A percentile compares a stretch with the other conserved stretches of the same genome.
Conservation (phyloP, 2,888 invertebrate species). For the Hirudinaria manillensis region DNA sequence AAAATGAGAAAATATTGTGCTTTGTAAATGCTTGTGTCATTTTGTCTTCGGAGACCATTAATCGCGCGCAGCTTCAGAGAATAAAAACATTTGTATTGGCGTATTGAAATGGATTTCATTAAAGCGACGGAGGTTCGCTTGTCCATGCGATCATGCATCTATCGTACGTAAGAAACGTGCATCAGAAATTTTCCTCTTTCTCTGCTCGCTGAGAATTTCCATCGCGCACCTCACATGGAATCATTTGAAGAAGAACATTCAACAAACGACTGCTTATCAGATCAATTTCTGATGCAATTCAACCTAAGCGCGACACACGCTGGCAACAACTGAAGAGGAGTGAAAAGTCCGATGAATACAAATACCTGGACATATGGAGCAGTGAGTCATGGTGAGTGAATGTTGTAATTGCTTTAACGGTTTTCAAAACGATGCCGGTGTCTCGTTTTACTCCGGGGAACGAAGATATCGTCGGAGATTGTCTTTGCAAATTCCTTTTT, state of each 20-base stretch:
- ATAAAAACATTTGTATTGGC: constrained; percentile 15
- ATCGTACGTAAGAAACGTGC: constrained; percentile 2
- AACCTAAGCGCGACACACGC: too few species aligned
- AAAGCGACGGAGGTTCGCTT: neutral
- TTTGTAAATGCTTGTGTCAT: constrained; percentile 18
- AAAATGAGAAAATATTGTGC: constrained; percentile 18
- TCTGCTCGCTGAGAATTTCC: constrained; percentile 6
- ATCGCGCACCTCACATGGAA: neutral
- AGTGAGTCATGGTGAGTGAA: constrained; percentile 10
- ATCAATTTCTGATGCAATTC: too few species aligned
- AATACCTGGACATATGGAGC: constrained; percentile 13
- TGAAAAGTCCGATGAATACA: neutral
- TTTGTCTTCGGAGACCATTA: constrained; percentile 14
- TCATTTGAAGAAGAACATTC: too few species aligned
- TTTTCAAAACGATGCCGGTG: too few species aligned
- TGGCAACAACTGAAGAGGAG: too few species aligned
- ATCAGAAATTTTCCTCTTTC: too few species aligned
- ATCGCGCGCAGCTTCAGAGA: constrained; percentile 14
- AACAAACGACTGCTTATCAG: too few species aligned
- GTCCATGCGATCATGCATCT: constrained; percentile 3
- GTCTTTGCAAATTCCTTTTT: too few species aligned
- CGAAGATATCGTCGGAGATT: too few species aligned
- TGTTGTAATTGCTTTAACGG: neutral
- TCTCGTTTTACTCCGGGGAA: too few species aligned
- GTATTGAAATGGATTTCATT: constrained; percentile 10